Evolutionary conservation across 1,140 invertebrate genomes (phyloP).

Genomic region (Drosophila setifemur): DNA sequence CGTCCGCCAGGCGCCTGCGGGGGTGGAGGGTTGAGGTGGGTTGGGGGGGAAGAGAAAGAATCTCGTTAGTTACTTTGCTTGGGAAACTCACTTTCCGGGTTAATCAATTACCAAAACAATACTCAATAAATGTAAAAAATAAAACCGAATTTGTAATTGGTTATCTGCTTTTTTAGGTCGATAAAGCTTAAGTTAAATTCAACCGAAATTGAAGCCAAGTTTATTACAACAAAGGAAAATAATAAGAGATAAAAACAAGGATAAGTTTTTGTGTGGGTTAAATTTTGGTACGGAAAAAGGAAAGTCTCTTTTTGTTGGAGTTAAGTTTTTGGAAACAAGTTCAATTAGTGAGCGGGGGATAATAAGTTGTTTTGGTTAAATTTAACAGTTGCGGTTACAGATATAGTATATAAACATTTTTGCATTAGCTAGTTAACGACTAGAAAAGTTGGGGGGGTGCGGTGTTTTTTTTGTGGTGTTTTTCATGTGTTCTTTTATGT

Average conservation of each 20-base stretch:
- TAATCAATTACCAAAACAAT: constrained; percentile 52
- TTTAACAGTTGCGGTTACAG: constrained; percentile 26
- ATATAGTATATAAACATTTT: constrained; percentile 19
- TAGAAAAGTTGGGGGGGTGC: neutral
- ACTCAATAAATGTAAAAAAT: constrained; percentile 34
- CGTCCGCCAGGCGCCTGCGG: constrained; percentile 89
- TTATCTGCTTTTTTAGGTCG: constrained; percentile 21
- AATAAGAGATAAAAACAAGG: neutral
- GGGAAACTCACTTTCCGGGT: neutral
- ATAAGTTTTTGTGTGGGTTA: constrained; percentile 34
- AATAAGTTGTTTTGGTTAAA: constrained; percentile 18
- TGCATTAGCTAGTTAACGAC: constrained; percentile 34
- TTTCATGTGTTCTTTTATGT: constrained; percentile 2
- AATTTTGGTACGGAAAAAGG: constrained; percentile 31
- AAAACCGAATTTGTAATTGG: constrained; percentile 25
- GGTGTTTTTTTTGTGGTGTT: neutral
- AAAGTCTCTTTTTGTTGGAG: constrained; percentile 25
- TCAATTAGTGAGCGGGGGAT: constrained; percentile 35
- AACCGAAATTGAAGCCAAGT: constrained; percentile 38
- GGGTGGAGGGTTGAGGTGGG: neutral
- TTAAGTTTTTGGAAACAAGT: constrained; percentile 19
- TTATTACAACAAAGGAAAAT: constrained; percentile 4
- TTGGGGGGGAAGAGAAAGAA: constrained; percentile 32
- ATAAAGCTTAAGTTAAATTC: constrained; percentile 22
- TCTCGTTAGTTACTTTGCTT: constrained; percentile 43